Evolutionary conservation across 2,113 vertebrate species (phyloP).

Genomic region (Mesoclemmys tuberculata): DNA sequence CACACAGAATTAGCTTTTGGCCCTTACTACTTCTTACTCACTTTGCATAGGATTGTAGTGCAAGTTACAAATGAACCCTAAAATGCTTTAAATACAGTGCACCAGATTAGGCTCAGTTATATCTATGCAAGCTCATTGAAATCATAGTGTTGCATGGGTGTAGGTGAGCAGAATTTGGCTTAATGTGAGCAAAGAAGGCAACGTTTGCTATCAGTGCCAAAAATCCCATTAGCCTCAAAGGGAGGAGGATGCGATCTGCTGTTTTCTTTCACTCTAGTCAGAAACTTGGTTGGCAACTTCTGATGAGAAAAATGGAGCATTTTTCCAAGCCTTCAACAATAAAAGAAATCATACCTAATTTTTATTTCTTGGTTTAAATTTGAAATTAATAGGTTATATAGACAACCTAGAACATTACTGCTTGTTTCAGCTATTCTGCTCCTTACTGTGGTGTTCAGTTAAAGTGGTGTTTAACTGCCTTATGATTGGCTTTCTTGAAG

Average conservation of each 20-base stretch:
- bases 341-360: conserved; percentile 17
- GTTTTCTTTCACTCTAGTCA: conserved; percentile 14
- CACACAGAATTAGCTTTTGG: fast-evolving
- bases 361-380: conserved; percentile 40
- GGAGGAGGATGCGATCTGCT: not conserved
- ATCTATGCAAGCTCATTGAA: not conserved
- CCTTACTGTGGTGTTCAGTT: not conserved
- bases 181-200: not conserved
- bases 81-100: not conserved
- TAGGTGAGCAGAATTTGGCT: conserved; percentile 1
- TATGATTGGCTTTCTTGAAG: not conserved
- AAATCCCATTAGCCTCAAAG: conserved; percentile 36
- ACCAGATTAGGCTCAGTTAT: not conserved
- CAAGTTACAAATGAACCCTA: not conserved
- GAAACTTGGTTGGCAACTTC: conserved; percentile 26
- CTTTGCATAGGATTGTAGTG: not conserved
- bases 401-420: not conserved
- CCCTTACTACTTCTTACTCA: not conserved
- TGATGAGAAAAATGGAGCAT: not conserved
- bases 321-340: conserved; percentile 21
- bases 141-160: not conserved
- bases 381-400: not conserved
- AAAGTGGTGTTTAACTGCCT: not conserved
- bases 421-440: not conserved
- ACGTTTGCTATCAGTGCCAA: not conserved